Conservation (phyloP, 2,888 invertebrate species). For the Macrostomum cliftonense region DNA sequence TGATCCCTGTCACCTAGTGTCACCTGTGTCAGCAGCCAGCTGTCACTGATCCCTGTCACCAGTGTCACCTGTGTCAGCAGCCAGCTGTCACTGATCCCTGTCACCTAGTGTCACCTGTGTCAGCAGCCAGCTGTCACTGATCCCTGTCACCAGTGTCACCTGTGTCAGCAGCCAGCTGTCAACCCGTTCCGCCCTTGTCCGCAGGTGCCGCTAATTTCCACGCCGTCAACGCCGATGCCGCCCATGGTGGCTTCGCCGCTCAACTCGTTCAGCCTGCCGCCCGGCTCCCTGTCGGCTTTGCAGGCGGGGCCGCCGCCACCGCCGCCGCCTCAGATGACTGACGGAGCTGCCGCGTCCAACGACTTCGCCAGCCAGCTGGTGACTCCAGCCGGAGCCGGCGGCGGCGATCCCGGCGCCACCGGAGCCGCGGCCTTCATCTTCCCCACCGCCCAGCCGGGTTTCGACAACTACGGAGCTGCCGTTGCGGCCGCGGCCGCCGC, state of each 20-base stretch:
- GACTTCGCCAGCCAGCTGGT: conserved; percentile 34
- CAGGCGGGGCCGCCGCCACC: too few relatives aligned
- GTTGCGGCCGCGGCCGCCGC: conserved; percentile 7
- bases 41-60: too few relatives aligned
- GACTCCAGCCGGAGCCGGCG: conserved; percentile 24
- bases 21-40: too few relatives aligned
- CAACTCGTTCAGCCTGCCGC: too few relatives aligned
- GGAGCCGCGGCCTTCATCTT: conserved; percentile 9
- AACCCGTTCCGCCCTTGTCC: too few relatives aligned
- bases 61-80: too few relatives aligned
- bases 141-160: conserved; percentile 1
- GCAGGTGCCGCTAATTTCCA: not conserved
- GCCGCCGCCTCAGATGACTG: conserved; percentile 9
- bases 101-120: too few relatives aligned
- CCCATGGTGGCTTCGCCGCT: conserved; percentile 16
- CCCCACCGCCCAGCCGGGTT: conserved; percentile 10
- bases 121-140: too few relatives aligned
- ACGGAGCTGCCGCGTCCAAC: conserved; percentile 10
- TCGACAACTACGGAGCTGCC: conserved; percentile 4
- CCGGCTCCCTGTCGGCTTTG: too few relatives aligned
- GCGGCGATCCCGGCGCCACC: not conserved
- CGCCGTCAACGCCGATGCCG: conserved; percentile 8
- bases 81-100: too few relatives aligned
- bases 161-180: not conserved
- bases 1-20: too few relatives aligned